phyloP scores from a whole-genome alignment of 2,888 invertebrate genomes.

The Lamellibrachia satsuma region DNA sequence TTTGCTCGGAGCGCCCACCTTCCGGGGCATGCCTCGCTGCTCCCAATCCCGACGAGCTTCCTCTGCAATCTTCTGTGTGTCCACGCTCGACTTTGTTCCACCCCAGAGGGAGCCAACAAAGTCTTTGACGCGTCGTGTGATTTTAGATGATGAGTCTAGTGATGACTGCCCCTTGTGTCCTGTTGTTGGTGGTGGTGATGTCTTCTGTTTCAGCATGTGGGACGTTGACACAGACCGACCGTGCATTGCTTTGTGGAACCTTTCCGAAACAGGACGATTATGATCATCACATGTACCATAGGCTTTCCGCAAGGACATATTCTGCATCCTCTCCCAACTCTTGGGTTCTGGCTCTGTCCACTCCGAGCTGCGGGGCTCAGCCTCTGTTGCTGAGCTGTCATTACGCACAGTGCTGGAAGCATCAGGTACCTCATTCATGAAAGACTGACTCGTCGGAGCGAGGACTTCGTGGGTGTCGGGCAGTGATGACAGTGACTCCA shows the following conservation, averaged over 20 bases:
- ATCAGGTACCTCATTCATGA: neutral
- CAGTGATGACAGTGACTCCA: neutral
- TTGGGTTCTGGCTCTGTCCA: neutral
- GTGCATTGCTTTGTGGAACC: slow-evolving; percentile 24
- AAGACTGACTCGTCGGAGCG: neutral
- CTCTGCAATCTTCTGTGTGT: neutral
- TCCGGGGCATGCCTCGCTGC: neutral
- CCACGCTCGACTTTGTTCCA: neutral
- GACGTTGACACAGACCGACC: slow-evolving; percentile 28
- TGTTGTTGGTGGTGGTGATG: neutral
- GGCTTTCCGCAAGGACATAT: slow-evolving; percentile 53
- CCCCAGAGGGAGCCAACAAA: neutral
- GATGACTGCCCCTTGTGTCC: neutral
- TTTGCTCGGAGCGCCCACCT: slow-evolving; percentile 24
- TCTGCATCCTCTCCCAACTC: slow-evolving; percentile 42
- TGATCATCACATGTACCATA: slow-evolving; percentile 56
- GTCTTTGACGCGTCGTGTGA: neutral
- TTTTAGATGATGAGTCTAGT: neutral
- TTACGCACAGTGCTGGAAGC: neutral
- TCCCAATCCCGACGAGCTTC: neutral
- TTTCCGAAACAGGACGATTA: slow-evolving; percentile 35
- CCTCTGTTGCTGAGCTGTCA: neutral
- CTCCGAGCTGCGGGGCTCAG: slow-evolving; percentile 30
- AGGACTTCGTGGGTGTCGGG: neutral
- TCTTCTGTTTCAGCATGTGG: slow-evolving; percentile 22